A percentile compares a stretch with the other conserved stretches of the same genome.
Conservation (phyloP, 2,888 invertebrate genomes). For the Drosophila sordidula region DNA sequence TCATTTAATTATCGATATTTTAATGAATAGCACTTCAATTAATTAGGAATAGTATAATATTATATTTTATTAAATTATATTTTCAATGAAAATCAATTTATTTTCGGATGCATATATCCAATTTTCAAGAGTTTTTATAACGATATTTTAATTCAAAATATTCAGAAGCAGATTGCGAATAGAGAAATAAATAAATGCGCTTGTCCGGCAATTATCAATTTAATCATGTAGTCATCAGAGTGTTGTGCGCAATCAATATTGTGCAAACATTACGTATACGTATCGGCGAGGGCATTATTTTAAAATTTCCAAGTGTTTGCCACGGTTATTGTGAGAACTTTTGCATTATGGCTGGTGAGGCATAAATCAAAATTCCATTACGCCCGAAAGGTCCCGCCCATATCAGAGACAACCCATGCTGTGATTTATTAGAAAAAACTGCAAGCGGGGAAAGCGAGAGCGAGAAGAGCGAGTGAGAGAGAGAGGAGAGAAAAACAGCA, state of each 20-base stretch:
- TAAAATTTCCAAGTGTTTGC: conserved; percentile 55
- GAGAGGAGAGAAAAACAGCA: conserved; percentile 38
- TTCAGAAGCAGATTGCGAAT: background rate
- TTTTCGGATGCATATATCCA: too few relatives aligned
- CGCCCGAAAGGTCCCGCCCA: conserved; percentile 82
- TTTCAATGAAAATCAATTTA: too few relatives aligned
- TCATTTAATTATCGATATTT: too few relatives aligned
- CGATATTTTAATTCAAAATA: too few relatives aligned
- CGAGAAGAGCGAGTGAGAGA: conserved; percentile 14
- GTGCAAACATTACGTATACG: conserved; percentile 54
- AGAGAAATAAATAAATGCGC: background rate
- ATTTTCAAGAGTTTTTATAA: too few relatives aligned
- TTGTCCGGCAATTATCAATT: conserved; percentile 4
- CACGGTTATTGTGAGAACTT: conserved; percentile 74
- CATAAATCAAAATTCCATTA: conserved; percentile 85
- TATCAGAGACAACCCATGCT: conserved; percentile 84
- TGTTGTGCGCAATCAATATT: conserved; percentile 38
- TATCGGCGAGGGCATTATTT: conserved; percentile 48
- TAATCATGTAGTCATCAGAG: conserved; percentile 15
- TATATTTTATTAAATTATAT: too few relatives aligned
- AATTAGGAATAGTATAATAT: too few relatives aligned
- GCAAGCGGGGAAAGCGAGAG: conserved; percentile 43
- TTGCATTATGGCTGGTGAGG: conserved; percentile 81
- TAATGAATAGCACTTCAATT: too few relatives aligned
- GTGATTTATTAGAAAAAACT: conserved; percentile 82